Percentiles rank a stretch among this genome's conserved stretches.
Evolutionary conservation across 2,113 vertebrate genomes (phyloP).

Genomic region (Oriolus oriolus): DNA sequence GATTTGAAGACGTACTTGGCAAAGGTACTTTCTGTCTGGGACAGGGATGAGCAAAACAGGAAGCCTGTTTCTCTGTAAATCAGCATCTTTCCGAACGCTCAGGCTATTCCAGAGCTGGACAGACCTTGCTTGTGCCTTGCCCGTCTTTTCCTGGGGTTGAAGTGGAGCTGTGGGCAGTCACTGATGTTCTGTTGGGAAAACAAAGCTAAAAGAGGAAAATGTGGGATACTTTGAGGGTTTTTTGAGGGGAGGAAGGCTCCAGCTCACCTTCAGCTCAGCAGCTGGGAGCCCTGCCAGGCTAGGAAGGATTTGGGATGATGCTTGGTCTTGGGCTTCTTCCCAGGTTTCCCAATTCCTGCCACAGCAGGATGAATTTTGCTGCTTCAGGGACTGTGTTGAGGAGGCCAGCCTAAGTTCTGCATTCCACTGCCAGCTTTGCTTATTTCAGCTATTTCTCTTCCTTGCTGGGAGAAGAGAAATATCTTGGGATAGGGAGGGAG

Average conservation of each 20-base stretch:
- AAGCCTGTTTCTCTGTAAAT: background rate
- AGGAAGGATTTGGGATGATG: background rate
- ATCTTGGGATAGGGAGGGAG: background rate
- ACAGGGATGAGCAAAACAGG: slow-evolving; percentile 11
- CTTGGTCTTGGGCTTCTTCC: background rate
- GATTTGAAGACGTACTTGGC: background rate
- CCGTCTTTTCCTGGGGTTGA: background rate
- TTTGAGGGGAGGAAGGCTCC: background rate
- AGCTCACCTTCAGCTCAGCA: background rate
- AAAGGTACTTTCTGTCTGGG: slow-evolving; percentile 13
- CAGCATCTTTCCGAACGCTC: background rate
- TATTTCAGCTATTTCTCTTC: background rate
- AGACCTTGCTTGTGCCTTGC: background rate
- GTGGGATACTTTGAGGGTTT: background rate
- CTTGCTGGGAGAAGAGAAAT: background rate
- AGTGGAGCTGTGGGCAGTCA: background rate
- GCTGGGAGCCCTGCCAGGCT: background rate
- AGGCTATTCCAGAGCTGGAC: background rate
- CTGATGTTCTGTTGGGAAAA: background rate
- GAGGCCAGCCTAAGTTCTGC: background rate
- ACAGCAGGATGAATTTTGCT: background rate
- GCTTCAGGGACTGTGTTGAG: background rate
- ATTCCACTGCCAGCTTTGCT: background rate
- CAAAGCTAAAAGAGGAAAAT: background rate
- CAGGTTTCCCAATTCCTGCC: background rate